A percentile compares a stretch with the other conserved stretches of the same genome.
These are phyloP conservation scores for Amblyjoppa proteus DNA, from an alignment of 2,888 invertebrate species.

Conservation along the genomic window DNA sequence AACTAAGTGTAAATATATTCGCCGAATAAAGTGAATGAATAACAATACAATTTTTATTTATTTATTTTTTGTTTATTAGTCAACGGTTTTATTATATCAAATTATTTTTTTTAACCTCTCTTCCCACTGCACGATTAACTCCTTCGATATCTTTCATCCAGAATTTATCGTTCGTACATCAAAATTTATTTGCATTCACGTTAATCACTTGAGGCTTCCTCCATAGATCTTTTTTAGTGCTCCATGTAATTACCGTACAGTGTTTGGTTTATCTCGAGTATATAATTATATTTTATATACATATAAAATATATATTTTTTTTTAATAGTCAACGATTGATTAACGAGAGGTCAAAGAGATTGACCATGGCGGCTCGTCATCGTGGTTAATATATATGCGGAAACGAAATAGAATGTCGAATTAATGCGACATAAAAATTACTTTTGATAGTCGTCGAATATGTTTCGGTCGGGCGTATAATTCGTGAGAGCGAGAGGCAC, in stretches of 20 bases:
- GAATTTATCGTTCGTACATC: conserved; percentile 32
- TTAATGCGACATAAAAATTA: conserved; percentile 68
- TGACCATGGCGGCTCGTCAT: conserved; percentile 47
- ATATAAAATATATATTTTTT: conserved; percentile 3
- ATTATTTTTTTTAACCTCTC: neutral
- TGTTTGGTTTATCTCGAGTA: conserved; percentile 12
- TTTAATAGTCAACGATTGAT: conserved; percentile 53
- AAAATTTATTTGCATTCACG: conserved; percentile 58
- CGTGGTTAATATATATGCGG: conserved; percentile 23
- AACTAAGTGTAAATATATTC: too few relatives aligned
- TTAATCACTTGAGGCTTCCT: conserved; percentile 53
- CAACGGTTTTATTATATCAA: too few relatives aligned
- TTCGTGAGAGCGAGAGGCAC: conserved; percentile 51
- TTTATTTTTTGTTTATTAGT: too few relatives aligned
- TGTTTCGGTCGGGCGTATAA: conserved; percentile 27
- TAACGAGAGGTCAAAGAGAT: conserved; percentile 65
- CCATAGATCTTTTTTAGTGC: conserved; percentile 47
- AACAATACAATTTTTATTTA: too few relatives aligned
- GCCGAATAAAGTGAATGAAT: too few relatives aligned
- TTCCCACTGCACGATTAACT: neutral
- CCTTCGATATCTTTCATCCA: conserved; percentile 3
- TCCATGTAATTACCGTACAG: conserved; percentile 52
- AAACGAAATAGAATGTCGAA: conserved; percentile 65
- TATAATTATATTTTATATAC: conserved; percentile 27
- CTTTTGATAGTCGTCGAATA: conserved; percentile 50